Evolutionary conservation across 1,140 invertebrate genomes (phyloP).

Genomic region (Ephestia elutella): DNA sequence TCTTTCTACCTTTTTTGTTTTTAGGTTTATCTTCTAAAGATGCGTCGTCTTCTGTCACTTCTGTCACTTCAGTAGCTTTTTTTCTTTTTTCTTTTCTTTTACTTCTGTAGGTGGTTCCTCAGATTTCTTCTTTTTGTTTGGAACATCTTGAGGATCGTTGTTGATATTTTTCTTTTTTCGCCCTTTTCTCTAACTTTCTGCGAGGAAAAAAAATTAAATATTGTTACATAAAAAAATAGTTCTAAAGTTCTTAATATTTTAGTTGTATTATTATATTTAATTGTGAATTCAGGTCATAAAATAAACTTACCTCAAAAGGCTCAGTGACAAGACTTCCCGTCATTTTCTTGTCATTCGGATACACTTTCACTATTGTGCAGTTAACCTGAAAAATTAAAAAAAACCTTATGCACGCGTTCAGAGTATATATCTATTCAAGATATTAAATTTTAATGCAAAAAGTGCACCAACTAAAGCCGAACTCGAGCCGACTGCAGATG

Average conservation of each 20-base stretch:
- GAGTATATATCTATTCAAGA: too few species aligned
- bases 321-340: constrained; percentile 47
- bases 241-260: too few species aligned
- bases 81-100: constrained; percentile 6
- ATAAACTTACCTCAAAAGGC: constrained; percentile 36
- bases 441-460: too few species aligned
- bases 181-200: not conserved
- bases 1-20: not conserved
- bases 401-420: too few species aligned
- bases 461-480: too few species aligned
- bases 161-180: not conserved
- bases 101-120: not conserved
- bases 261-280: too few species aligned
- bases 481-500: too few species aligned
- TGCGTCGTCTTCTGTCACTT: not conserved
- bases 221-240: too few species aligned
- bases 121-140: constrained; percentile 10
- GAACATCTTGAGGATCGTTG: not conserved
- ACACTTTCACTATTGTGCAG: constrained; percentile 62
- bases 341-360: constrained; percentile 56
- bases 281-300: too few species aligned
- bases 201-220: not conserved
- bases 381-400: constrained; percentile 42
- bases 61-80: not conserved
- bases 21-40: not conserved